Conservation (phyloP, 2,888 invertebrate genomes). For the Cheilosia vulpina region DNA sequence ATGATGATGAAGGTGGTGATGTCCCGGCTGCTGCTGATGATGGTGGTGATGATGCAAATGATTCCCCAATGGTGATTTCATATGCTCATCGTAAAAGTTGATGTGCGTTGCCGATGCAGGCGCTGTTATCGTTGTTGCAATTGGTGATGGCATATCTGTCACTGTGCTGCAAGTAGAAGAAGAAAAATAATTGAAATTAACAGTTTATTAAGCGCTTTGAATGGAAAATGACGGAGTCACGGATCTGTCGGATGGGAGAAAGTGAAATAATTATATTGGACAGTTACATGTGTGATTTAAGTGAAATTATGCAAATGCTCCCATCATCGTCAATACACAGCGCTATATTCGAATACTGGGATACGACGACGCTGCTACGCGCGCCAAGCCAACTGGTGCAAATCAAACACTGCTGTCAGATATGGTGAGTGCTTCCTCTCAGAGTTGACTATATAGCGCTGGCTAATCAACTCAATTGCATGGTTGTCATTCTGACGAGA, state of each 20-base stretch:
- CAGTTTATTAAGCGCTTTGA: neutral
- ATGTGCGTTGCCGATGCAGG: conserved; percentile 76
- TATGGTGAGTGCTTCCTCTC: conserved; percentile 60
- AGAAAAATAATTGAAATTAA: conserved; percentile 8
- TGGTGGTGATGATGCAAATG: conserved; percentile 82
- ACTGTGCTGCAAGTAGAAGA: conserved; percentile 53
- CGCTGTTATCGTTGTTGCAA: conserved; percentile 73
- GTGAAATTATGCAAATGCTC: conserved; percentile 49
- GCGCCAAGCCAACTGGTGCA: conserved; percentile 65
- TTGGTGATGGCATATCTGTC: conserved; percentile 74
- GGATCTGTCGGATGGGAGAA: conserved; percentile 9
- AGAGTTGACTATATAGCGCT: conserved; percentile 21
- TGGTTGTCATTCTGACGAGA: conserved; percentile 41
- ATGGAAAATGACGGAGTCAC: neutral
- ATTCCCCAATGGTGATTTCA: conserved; percentile 80
- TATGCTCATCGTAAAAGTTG: conserved; percentile 77
- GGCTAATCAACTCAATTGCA: conserved; percentile 72
- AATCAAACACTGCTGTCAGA: conserved; percentile 62
- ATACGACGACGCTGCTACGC: conserved; percentile 47
- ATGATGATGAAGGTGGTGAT: conserved; percentile 79
- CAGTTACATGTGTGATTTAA: conserved; percentile 24
- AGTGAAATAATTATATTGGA: conserved; percentile 2
- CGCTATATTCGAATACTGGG: neutral
- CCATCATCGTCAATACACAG: conserved; percentile 16
- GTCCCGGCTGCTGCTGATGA: conserved; percentile 79